Evolutionary conservation across 1,140 invertebrate genomes (phyloP), one percentile per base, ranked within the genome.

Genomic region (Paralvinella palmiformis): DNA sequence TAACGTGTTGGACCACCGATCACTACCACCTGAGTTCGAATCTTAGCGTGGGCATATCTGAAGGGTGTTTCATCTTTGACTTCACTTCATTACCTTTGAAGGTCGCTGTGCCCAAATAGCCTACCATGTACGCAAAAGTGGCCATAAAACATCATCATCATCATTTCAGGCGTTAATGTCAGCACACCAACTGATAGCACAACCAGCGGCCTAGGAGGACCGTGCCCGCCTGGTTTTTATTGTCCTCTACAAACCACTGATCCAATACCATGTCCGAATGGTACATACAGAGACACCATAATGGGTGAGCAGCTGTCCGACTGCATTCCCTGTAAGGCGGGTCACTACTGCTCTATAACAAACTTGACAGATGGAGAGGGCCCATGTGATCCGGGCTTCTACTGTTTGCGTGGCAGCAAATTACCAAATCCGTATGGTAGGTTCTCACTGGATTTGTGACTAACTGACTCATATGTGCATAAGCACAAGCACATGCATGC

Each of bases 221-320:
- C 74, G 1, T 79, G 75, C 58, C 74, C 77, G 13, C 29, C 69
- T 7, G 77, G 75, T 22, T 69, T 68, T 57, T 77, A 77, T 68
- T 79, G 77, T 62, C 69, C 69, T 17, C 3, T 55, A 41, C 66
- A 72, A 32, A 77, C 75, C 2, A 71, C 73, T 33, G 73, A 73
- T 52, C 77, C 77, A 0, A 64, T 67, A 5, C 63, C 70, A 0
- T 77, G 77, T 48, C 73, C 77, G 1, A 76, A 69, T 27, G 69
- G 73, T 7, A 77, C 75, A 2, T 79, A 75, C 65, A 63, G 75
- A 20, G 71, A 76, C 41, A 66, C 68, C 10, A 29, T 62, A 17
- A 41, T 61, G 22, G 74, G 68, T 2, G 63, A 62, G 35, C 44
- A 60, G 7, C 32, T 44, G 5, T 37, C 56, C 2, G 72, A 77